Evolutionary conservation across 2,113 vertebrate species (phyloP), one percentile per base, ranked within the genome.

Genomic region (Anolis sagrei): DNA sequence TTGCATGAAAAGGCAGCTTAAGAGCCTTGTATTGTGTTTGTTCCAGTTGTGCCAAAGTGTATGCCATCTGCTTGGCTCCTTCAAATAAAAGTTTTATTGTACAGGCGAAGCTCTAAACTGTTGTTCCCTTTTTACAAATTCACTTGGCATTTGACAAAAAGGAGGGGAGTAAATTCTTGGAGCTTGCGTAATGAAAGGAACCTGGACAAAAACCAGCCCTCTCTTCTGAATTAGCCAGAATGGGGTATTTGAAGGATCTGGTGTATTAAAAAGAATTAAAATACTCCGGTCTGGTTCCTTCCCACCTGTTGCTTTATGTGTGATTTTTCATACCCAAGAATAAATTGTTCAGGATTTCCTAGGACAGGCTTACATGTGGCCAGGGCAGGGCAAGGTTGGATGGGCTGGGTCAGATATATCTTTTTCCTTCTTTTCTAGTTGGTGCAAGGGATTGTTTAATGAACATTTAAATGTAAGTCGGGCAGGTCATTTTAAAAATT

Each of bases 51-150:
- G 23, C 72, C 34, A 87, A 87, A 82, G 51, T 36, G n/a, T 34
- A 66, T 48, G 51, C 80, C 75, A 77, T 82, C 79, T 82, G 86
- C 78, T 87, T 87, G 64, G 72, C 70, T 51, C n/a, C 77, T 48
- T 23, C 39, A 73, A 78, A 87, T 82, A 87, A 82, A 83, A 83
- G 74, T 79, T 72, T 73, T 73, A 87, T 87, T 87, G 75, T 82
- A 83, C n/a, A 4, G 36, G 36, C 9, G 36, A 78, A 83, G 81
- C 81, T 78, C 66, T 83, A 48, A 78, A 78, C 14, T 78, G 49
- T 61, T 78, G 62, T 77, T 73, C 86, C 80, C 86, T 76, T 78
- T 79, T 83, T 64, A 72, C 39, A 78, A 72, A 87, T 83, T 78
- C 75, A 73, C 62, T 82, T 79, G 81, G 86, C 86, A 87, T n/a